Evolutionary conservation across 2,113 vertebrate species (phyloP), one percentile per base, ranked within the genome.

Genomic region (Xiphophorus hellerii): DNA sequence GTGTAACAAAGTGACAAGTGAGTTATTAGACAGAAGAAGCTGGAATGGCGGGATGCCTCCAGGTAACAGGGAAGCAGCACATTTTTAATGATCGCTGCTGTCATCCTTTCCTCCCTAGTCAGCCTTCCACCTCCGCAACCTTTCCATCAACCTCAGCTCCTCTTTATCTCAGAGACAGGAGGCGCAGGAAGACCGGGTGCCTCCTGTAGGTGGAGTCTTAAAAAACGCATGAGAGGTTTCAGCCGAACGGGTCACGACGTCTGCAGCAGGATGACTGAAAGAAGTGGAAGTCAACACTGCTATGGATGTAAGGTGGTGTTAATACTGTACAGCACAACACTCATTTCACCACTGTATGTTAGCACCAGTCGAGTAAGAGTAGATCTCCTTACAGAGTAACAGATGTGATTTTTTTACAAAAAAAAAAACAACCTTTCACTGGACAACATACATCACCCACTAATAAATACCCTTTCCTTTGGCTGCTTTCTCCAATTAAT

Each of bases 21-120:
- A 96, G 95, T 97, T 97, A 96, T 97, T 96, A 96, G 95, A 96
- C 95, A 95, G 95, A 96, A 96, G 96, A 95, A 94, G 95, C 92
- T 82, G 92, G 95, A 95, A 95, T 95, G 95, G 95, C 94, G 95
- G 87, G 92, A 95, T 95, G 96, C 95, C 93, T 93, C 93, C 93
- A 87, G 88, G 90, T 95, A 93, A 94, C 93, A 73, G 92, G 80
- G 88, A 82, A 89, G 85, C 85, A 88, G 89, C 89, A 88, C 89
- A 85, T 86, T 93, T 94, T 94, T 93, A 94, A 94, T 94, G 91
- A 93, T 89, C 70, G 84, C 85, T 88, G 81, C 88, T 88, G 84
- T 92, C 89, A 90, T 92, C 83, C 84, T 84, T 88, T 90, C 87
- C 91, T 88, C 87, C 87, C 87, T 72, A 86, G 88, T 92, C 92